Base-by-base conservation (phyloP, 2,888 invertebrate genomes). In the Meghimatium bilineatum region DNA sequence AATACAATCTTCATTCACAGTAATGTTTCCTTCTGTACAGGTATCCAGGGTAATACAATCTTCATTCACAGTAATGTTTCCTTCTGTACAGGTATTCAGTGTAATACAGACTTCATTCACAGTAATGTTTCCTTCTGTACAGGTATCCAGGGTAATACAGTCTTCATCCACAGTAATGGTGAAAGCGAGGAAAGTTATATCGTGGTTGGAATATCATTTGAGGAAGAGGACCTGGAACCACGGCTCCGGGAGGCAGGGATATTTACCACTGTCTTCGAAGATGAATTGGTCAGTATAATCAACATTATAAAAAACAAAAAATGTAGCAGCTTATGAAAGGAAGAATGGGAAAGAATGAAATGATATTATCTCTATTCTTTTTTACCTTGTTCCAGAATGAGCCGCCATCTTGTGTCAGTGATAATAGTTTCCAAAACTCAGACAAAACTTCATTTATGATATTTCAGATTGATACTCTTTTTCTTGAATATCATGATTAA, bases 11-110 rank as follows among this genome's bases (percentile, higher is more conserved):
- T 63, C 63, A 77, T 77, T n/a, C 77, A 77, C 49, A 49, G 63
- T 20, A 77, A 77, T 63, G 77, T 23, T 56, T 56, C n/a, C 20
- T 20, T n/a, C 60, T n/a, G n/a, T n/a, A 10, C 36, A 77, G 77
- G 77, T 36, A 77, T 77, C 29, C 60, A 38, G 23, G 77, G 77
- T 1, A 32, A 26, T 26, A 77, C 8, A 29, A 44, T 77, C 3
- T 77, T 63, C 63, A 77, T 77, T n/a, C 77, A 77, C 49, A 49
- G 63, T 20, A 77, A 77, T 63, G 77, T n/a, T n/a, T n/a, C n/a
- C n/a, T n/a, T n/a, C n/a, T n/a, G n/a, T n/a, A n/a, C n/a, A n/a
- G n/a, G n/a, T n/a, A n/a, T n/a, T n/a, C n/a, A n/a, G n/a, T n/a
- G n/a, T n/a, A n/a, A n/a, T n/a, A n/a, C n/a, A n/a, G n/a, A n/a